phyloP scores from a whole-genome alignment of 2,797 vertebrate species.

The Lagorchestes hirsutus region DNA sequence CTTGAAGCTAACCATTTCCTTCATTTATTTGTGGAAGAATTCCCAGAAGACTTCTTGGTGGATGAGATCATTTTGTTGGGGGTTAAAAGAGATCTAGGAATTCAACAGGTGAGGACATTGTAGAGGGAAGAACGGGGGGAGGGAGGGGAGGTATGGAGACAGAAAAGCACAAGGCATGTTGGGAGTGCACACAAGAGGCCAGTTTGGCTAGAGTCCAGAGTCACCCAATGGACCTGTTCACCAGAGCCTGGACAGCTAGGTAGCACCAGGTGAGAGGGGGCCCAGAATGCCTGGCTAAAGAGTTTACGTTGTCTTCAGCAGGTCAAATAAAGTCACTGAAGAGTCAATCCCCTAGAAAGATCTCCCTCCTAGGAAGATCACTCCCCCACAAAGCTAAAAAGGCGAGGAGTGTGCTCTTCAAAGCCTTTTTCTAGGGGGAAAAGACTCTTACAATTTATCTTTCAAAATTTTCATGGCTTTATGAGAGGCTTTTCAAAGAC shows the following conservation, averaged over 20 bases:
- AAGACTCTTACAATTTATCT: background rate
- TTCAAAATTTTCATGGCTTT: background rate
- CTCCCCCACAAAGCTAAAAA: background rate
- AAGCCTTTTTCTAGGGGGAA: background rate
- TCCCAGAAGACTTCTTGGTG: background rate
- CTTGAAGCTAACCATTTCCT: background rate
- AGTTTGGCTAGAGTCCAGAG: background rate
- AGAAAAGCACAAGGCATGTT: background rate
- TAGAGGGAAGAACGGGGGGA: background rate
- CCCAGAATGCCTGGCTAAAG: accelerated
- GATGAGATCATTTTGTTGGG: background rate
- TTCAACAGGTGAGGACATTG: background rate
- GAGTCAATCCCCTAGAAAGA: background rate
- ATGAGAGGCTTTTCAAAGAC: background rate
- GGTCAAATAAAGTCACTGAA: background rate
- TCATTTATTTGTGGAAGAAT: background rate
- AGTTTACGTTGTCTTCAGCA: accelerated
- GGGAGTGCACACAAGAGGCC: background rate
- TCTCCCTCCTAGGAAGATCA: background rate
- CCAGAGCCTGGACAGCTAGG: background rate
- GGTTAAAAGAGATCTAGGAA: background rate
- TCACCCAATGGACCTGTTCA: background rate
- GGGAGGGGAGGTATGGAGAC: background rate
- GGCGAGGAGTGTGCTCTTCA: background rate
- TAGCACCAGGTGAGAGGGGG: background rate